These are phyloP conservation scores for Hephaestus fuliginosus DNA, from an alignment of 2,797 vertebrate genomes.

Conservation along the genomic window DNA sequence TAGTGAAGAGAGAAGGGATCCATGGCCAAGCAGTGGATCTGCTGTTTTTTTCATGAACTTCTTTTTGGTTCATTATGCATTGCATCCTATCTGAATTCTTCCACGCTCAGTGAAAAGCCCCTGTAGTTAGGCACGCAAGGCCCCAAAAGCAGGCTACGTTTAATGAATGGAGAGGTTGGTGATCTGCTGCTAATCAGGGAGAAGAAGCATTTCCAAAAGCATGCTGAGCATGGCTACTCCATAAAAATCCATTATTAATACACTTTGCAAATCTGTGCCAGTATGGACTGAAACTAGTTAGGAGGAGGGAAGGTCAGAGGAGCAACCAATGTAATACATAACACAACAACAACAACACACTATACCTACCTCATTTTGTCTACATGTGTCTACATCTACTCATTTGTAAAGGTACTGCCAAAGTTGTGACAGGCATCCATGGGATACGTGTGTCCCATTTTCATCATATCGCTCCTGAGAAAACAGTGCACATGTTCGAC, in stretches of 20 bases:
- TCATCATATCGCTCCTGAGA: neutral
- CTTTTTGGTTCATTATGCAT: conserved; percentile 56
- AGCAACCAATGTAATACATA: neutral
- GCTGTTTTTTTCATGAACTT: conserved; percentile 36
- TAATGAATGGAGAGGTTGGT: conserved; percentile 44
- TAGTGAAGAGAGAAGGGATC: conserved; percentile 33
- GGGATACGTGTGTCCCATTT: neutral
- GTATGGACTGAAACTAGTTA: neutral
- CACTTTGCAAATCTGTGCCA: conserved; percentile 8
- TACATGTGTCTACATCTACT: neutral
- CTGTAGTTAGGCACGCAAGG: conserved; percentile 25
- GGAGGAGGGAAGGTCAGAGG: neutral
- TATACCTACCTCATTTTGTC: neutral
- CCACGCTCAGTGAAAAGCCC: conserved; percentile 29
- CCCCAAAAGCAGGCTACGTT: conserved; percentile 13
- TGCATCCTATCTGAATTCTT: conserved; percentile 36
- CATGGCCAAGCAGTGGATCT: conserved; percentile 37
- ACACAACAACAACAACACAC: neutral
- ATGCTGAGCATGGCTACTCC: neutral
- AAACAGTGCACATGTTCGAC: neutral
- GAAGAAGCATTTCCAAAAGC: conserved; percentile 18
- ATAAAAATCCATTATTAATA: conserved; percentile 32
- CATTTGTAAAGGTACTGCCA: neutral
- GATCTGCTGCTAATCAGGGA: conserved; percentile 39
- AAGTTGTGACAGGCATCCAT: neutral